Base-by-base conservation (phyloP, 2,113 vertebrate species). In the Syrrhaptes paradoxus region DNA sequence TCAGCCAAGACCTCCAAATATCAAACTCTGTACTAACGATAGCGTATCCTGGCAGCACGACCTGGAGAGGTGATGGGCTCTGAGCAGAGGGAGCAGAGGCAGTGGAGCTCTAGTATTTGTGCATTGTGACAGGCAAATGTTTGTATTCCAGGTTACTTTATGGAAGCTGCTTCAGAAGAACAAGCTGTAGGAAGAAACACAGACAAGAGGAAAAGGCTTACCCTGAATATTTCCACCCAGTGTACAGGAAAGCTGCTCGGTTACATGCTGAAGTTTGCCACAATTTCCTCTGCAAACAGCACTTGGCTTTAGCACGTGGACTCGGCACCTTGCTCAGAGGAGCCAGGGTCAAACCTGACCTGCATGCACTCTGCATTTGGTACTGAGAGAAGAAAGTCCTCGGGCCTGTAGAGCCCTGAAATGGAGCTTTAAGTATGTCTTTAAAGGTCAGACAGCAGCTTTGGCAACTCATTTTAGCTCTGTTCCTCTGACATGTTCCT, bases 31-130 rank as follows among this genome's bases (percentile, higher is more conserved):
- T 16, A 29, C 18, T 1, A 54, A 15, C 7, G 13, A 13, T 11
- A 9, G 15, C 14, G n/a, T 29, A 18, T 43, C 11, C 41, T 73
- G 13, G 7, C 13, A 49, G 21, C 41, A 63, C 0, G 0, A n/a
- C 29, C 38, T 72, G 49, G 34, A 43, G 31, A 57, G 7, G 11
- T 78, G 43, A 11, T 5, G 62, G 78, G 24, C 24, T 46, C 19
- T 17, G 46, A 79, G 65, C 4, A 76, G 57, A 61, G 25, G 25
- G 7, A 76, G n/a, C 6, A 67, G 57, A 59, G 31, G 31, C n/a
- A 52, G 32, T 16, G 19, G 34, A 81, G 25, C 17, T 89, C 74
- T 14, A n/a, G 38, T 6, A 10, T 31, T 79, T 79, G 91, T 38
- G 45, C 13, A 34, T 10, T 6, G 9, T 24, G 43, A 32, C 26